phyloP scores from a whole-genome alignment of 2,797 vertebrate species.

The Oreortyx pictus region DNA sequence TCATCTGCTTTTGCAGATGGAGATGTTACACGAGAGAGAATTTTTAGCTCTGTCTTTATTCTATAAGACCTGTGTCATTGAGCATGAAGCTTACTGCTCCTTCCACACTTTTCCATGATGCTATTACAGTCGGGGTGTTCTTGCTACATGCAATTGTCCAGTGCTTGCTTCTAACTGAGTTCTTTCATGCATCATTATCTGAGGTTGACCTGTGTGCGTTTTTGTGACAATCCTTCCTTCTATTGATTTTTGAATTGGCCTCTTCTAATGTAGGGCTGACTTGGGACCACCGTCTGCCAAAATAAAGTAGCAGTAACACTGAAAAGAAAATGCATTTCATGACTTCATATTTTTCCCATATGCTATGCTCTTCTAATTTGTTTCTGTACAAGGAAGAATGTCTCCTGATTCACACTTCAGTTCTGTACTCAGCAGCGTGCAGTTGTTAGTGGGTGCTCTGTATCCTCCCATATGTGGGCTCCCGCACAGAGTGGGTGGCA shows the following conservation, averaged over 20 bases:
- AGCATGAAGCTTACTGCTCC: not conserved
- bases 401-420: not conserved
- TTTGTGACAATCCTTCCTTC: not conserved
- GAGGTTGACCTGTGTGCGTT: not conserved
- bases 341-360: not conserved
- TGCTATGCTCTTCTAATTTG: not conserved
- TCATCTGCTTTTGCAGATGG: not conserved
- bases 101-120: not conserved
- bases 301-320: not conserved
- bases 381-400: not conserved
- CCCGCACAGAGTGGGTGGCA: fast-evolving
- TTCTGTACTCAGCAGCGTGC: not conserved
- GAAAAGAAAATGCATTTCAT: not conserved
- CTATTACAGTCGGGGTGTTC: not conserved
- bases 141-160: not conserved
- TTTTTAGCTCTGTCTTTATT: not conserved
- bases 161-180: not conserved
- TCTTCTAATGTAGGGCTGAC: not conserved
- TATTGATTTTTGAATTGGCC: not conserved
- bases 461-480: not conserved
- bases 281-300: not conserved
- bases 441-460: not conserved
- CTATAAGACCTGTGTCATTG: not conserved
- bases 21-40: not conserved
- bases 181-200: not conserved